Evolutionary conservation across 2,113 vertebrate species (phyloP).

Genomic region (Thalassoma bifasciatum): DNA sequence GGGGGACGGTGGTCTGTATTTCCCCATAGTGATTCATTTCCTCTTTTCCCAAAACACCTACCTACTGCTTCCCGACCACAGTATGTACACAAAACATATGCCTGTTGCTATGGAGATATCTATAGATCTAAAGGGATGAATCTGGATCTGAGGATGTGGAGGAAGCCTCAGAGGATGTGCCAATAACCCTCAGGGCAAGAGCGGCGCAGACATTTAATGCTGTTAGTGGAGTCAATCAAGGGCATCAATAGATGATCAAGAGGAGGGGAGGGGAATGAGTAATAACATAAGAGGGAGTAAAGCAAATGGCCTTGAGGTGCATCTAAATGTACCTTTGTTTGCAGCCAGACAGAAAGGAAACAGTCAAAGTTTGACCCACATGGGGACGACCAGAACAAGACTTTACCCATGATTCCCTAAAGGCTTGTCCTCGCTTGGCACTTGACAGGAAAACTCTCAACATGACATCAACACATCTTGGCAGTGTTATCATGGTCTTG

Average conservation of each 20-base stretch:
- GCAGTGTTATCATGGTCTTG: neutral
- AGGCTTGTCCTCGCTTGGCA: neutral
- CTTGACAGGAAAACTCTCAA: neutral
- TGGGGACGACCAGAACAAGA: neutral
- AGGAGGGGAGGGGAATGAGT: conserved; percentile 24
- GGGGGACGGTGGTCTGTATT: conserved; percentile 54
- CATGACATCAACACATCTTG: neutral
- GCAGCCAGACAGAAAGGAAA: conserved; percentile 20
- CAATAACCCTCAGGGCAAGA: conserved; percentile 62
- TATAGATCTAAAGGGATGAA: neutral
- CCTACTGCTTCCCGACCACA: neutral
- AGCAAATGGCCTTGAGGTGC: conserved; percentile 40
- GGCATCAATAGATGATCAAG: conserved; percentile 36
- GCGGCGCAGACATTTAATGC: conserved; percentile 29
- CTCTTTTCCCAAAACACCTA: conserved; percentile 41
- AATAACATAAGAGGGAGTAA: conserved; percentile 39
- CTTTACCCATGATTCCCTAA: no score
- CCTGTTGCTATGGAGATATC: conserved; percentile 58
- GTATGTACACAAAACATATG: conserved; percentile 56
- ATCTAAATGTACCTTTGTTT: conserved; percentile 13
- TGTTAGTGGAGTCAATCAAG: conserved; percentile 34
- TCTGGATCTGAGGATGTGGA: conserved; percentile 7
- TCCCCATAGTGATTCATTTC: conserved; percentile 69
- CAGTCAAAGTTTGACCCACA: neutral
- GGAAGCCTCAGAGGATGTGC: conserved; percentile 33